Conservation (phyloP, 2,797 vertebrate species). For the Benthosema pterotum region DNA sequence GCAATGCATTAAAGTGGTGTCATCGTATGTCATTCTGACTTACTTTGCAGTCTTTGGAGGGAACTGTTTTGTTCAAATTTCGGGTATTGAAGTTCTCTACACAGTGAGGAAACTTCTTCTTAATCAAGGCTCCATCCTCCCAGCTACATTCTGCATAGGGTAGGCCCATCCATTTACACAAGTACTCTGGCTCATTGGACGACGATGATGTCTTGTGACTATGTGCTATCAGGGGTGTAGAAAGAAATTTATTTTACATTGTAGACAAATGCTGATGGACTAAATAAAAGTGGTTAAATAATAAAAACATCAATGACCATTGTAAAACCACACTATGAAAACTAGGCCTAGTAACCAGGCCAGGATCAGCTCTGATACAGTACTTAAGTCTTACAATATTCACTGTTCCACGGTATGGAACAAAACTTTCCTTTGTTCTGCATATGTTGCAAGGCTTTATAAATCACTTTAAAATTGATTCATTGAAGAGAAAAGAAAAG, state of each 20-base stretch:
- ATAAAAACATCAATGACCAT: too few species aligned
- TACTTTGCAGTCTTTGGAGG: slow-evolving; percentile 97
- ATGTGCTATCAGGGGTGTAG: slow-evolving; percentile 78
- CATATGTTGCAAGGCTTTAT: too few species aligned
- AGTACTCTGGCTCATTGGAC: slow-evolving; percentile 92
- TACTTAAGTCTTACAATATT: too few species aligned
- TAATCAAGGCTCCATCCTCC: slow-evolving; percentile 92
- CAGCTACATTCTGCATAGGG: slow-evolving; percentile 97
- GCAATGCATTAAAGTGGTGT: background rate
- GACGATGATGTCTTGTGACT: slow-evolving; percentile 83
- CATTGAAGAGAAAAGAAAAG: too few species aligned
- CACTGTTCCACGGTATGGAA: too few species aligned
- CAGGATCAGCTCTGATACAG: background rate
- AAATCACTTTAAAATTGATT: too few species aligned
- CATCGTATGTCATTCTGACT: background rate
- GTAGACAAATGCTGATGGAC: too few species aligned
- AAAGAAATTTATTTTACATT: slow-evolving; percentile 1
- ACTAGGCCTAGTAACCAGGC: background rate
- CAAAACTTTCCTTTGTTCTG: too few species aligned
- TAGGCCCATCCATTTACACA: slow-evolving; percentile 99
- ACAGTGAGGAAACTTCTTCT: slow-evolving; percentile 92
- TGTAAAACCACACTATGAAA: background rate
- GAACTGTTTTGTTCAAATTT: slow-evolving; percentile 91
- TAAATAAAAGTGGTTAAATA: too few species aligned
- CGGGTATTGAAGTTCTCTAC: slow-evolving; percentile 89